These are phyloP conservation scores for Tympanuchus pallidicinctus DNA, from an alignment of 2,113 vertebrate species.

Conservation along the genomic window DNA sequence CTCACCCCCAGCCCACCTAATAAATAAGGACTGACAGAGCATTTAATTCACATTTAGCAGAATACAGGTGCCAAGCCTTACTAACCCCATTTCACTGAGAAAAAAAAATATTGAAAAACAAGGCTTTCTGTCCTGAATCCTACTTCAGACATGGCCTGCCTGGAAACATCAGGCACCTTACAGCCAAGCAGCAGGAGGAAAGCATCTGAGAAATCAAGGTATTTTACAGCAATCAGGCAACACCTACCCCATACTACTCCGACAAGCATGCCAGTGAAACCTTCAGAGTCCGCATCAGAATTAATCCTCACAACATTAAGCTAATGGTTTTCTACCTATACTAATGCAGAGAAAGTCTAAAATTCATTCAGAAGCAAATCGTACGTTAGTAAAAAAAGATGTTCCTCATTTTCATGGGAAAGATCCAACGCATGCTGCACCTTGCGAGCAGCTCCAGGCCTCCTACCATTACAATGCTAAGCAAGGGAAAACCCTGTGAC, in stretches of 20 bases:
- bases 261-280: not conserved
- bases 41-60: not conserved
- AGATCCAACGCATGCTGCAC: not conserved
- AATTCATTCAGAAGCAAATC: not conserved
- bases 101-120: not conserved
- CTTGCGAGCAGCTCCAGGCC: rapidly evolving
- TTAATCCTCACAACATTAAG: not conserved
- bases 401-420: not conserved
- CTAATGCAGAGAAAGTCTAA: not conserved
- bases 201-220: not conserved
- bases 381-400: not conserved
- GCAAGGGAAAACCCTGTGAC: constrained; percentile 3
- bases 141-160: not conserved
- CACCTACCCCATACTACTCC: rapidly evolving
- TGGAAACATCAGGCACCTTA: not conserved
- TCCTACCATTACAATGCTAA: not conserved
- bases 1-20: not conserved
- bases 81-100: not conserved
- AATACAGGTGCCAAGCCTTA: not conserved
- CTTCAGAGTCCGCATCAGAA: not conserved
- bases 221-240: not conserved
- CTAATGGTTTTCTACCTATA: rapidly evolving
- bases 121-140: not conserved
- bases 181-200: not conserved
- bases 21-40: not conserved